Percentiles rank a stretch among this genome's conserved stretches.
Evolutionary conservation across 2,113 vertebrate genomes (phyloP).

Genomic region (Ondatra zibethicus): DNA sequence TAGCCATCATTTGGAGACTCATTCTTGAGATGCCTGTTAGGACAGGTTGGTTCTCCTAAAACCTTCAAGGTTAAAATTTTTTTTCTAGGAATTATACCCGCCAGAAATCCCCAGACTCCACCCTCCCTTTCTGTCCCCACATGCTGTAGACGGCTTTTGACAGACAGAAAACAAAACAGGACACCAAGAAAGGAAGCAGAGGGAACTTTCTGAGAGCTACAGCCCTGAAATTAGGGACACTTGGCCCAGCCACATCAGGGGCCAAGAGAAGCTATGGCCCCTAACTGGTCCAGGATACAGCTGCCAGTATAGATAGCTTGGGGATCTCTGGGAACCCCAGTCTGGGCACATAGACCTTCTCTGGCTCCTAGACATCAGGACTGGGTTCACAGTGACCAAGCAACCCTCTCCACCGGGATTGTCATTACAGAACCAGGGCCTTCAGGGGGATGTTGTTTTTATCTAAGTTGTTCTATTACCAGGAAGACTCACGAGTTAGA

Average conservation of each 20-base stretch:
- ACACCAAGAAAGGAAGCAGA: not conserved
- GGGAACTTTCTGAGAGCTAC: not conserved
- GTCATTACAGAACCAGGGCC: not conserved
- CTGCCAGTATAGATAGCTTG: not conserved
- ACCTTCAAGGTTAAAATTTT: not conserved
- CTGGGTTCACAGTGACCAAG: not conserved
- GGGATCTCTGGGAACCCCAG: not conserved
- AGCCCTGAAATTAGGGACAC: too few relatives aligned
- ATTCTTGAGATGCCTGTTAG: not conserved
- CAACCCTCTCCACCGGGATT: too few relatives aligned
- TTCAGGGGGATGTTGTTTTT: not conserved
- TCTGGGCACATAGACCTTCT: not conserved
- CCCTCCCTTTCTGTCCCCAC: not conserved
- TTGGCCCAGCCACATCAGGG: not conserved
- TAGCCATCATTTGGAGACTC: not conserved
- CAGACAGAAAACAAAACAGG: not conserved
- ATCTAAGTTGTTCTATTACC: too few relatives aligned
- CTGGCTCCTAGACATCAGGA: not conserved
- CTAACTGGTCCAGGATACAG: not conserved
- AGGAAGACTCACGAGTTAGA: too few relatives aligned
- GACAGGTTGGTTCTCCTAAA: not conserved
- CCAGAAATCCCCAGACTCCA: too few relatives aligned
- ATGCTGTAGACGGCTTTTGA: not conserved
- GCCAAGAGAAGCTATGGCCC: not conserved
- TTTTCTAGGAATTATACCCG: not conserved